These are phyloP conservation scores for human DNA, from an alignment of 2,113 vertebrate species.

Conservation along the genomic window GRCh38 chr4:56342501-56343000, in stretches of 20 bases:
- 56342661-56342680: conserved; percentile 11
- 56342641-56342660: neutral
- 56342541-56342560: neutral
- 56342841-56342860: conserved; percentile 89
- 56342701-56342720: neutral
- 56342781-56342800: no score
- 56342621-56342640: neutral
- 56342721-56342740: neutral
- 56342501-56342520: neutral
- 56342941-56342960: conserved; percentile 89
- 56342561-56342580: neutral
- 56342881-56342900: conserved; percentile 85
- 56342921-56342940: conserved; percentile 89
- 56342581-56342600: neutral
- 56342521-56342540: neutral
- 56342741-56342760: neutral
- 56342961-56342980: conserved; percentile 82
- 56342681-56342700: neutral
- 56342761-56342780: no score
- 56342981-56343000: conserved; percentile 29
- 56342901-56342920: conserved; percentile 92
- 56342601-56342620: neutral
- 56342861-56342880: conserved; percentile 93
- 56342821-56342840: conserved; percentile 84
- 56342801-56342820: no score